phyloP scores from a whole-genome alignment of 1,140 invertebrate species.

The Maconellicoccus hirsutus region DNA sequence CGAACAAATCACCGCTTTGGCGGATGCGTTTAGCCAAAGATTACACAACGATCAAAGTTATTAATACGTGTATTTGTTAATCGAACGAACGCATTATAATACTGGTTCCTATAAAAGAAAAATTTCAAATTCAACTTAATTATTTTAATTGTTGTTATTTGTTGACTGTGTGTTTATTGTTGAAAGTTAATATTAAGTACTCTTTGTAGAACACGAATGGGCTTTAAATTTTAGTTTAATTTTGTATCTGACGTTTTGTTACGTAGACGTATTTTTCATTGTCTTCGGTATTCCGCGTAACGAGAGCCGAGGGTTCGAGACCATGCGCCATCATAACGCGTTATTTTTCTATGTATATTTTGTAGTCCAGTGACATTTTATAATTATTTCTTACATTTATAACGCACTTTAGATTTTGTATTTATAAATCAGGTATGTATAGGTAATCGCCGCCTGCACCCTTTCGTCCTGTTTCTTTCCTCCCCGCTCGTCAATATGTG shows the following conservation, averaged over 20 bases:
- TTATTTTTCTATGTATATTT: neutral
- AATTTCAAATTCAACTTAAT: neutral
- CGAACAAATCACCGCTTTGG: too few species aligned
- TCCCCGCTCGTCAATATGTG: neutral
- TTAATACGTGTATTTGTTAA: neutral
- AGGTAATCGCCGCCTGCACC: too few species aligned
- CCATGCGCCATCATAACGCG: neutral
- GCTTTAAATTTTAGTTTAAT: neutral
- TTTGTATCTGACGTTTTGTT: neutral
- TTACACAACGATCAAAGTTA: too few species aligned
- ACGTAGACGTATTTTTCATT: too few species aligned
- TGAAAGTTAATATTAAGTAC: neutral
- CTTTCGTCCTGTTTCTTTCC: neutral
- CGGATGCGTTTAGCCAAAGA: too few species aligned
- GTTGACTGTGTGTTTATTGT: constrained; percentile 8
- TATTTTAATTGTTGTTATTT: neutral
- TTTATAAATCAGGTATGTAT: too few species aligned
- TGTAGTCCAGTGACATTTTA: neutral
- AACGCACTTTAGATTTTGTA: neutral
- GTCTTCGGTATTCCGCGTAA: too few species aligned
- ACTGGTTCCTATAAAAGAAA: neutral
- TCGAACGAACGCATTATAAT: neutral
- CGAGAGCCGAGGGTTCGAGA: too few species aligned
- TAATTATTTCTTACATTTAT: neutral
- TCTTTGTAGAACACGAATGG: neutral